Evolutionary conservation across 2,113 vertebrate species (phyloP).

Genomic region (Daubentonia madagascariensis): DNA sequence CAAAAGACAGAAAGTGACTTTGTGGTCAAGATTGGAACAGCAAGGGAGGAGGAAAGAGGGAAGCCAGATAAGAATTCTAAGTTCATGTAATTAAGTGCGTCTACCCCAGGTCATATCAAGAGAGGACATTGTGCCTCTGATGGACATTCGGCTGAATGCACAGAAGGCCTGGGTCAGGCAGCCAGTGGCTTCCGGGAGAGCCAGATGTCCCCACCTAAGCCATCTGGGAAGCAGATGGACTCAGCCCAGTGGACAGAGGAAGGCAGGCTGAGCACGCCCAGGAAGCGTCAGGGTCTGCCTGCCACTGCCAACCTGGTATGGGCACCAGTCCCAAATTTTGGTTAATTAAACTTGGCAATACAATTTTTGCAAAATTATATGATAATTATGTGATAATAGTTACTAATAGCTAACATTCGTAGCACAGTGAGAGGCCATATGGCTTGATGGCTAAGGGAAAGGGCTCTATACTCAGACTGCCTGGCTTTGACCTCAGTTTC

Average conservation of each 20-base stretch:
- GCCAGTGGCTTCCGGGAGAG: not conserved
- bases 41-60: not conserved
- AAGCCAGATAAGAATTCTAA: not conserved
- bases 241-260: not conserved
- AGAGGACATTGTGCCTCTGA: not conserved
- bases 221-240: not conserved
- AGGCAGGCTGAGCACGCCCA: not conserved
- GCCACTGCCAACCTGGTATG: not conserved
- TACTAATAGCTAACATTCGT: not conserved
- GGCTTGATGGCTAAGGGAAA: not conserved
- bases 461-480: too few relatives aligned
- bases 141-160: not conserved
- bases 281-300: not conserved
- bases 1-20: not conserved
- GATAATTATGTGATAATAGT: not conserved
- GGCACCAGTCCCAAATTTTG: not conserved
- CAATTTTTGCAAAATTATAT: not conserved
- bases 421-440: not conserved
- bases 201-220: not conserved
- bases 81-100: not conserved
- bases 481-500: not conserved
- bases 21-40: not conserved
- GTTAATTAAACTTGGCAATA: not conserved
- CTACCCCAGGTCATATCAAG: not conserved
- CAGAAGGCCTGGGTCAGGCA: not conserved